These are phyloP conservation scores for Chauna torquata DNA, from an alignment of 2,113 vertebrate genomes.

Conservation along the genomic window DNA sequence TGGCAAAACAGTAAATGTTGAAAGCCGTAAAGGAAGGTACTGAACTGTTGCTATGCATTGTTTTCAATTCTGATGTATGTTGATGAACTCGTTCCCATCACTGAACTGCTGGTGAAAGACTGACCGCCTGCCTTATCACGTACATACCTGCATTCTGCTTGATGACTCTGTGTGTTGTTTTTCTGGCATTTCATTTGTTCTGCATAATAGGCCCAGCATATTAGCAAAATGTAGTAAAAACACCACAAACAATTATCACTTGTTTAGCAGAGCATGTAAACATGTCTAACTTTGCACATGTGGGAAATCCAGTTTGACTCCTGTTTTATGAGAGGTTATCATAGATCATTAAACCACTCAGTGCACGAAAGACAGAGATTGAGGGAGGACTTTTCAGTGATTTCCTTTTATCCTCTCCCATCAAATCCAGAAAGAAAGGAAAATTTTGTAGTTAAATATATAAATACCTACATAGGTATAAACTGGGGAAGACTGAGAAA, in stretches of 20 bases:
- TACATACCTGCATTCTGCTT: neutral
- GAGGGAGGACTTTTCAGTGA: neutral
- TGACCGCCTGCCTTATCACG: neutral
- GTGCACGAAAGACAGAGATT: neutral
- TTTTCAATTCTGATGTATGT: neutral
- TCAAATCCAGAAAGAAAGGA: neutral
- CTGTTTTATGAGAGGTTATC: neutral
- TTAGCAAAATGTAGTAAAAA: neutral
- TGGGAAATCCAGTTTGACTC: neutral
- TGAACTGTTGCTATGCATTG: neutral
- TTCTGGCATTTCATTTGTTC: neutral
- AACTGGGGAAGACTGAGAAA: neutral
- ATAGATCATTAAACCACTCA: neutral
- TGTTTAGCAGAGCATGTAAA: neutral
- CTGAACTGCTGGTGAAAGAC: neutral
- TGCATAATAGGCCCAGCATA: neutral
- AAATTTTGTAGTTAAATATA: neutral
- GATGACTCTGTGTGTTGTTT: neutral
- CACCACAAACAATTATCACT: neutral
- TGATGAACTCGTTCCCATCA: neutral
- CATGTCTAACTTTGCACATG: neutral
- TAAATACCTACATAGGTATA: neutral
- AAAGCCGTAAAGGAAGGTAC: neutral
- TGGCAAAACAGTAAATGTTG: neutral
- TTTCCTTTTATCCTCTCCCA: neutral